phyloP scores from a whole-genome alignment of 2,113 vertebrate genomes.

The Ranitomeya imitator region DNA sequence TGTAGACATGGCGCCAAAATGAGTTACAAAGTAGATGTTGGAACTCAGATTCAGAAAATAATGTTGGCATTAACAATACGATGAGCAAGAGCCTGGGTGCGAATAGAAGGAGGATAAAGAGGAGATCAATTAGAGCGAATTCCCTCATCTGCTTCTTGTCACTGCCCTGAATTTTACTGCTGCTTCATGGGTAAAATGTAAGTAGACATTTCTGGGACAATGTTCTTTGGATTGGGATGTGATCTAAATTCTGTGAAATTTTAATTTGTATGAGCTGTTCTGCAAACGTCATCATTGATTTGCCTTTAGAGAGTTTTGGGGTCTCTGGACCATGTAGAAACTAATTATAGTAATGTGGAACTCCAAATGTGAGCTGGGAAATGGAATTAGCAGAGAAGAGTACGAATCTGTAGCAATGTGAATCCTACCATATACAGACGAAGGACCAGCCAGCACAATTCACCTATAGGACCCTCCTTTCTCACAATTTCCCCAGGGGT shows the following conservation, averaged over 20 bases:
- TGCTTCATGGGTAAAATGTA: background rate
- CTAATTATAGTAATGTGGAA: too few relatives aligned
- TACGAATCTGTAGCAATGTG: too few relatives aligned
- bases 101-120: background rate
- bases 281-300: background rate
- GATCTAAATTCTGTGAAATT: background rate
- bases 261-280: background rate
- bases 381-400: too few relatives aligned
- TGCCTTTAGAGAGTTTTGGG: background rate
- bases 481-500: too few relatives aligned
- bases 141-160: background rate
- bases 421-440: too few relatives aligned
- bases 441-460: too few relatives aligned
- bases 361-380: too few relatives aligned
- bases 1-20: too few relatives aligned
- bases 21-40: too few relatives aligned
- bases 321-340: background rate
- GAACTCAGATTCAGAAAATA: too few relatives aligned
- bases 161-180: background rate
- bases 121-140: background rate
- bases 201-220: background rate
- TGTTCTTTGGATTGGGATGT: background rate
- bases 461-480: too few relatives aligned
- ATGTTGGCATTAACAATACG: background rate
- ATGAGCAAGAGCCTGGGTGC: background rate